Evolutionary conservation across 1,140 invertebrate species (phyloP), one percentile per base, ranked within the genome.

Genomic region (Drosophila subpulchrella): DNA sequence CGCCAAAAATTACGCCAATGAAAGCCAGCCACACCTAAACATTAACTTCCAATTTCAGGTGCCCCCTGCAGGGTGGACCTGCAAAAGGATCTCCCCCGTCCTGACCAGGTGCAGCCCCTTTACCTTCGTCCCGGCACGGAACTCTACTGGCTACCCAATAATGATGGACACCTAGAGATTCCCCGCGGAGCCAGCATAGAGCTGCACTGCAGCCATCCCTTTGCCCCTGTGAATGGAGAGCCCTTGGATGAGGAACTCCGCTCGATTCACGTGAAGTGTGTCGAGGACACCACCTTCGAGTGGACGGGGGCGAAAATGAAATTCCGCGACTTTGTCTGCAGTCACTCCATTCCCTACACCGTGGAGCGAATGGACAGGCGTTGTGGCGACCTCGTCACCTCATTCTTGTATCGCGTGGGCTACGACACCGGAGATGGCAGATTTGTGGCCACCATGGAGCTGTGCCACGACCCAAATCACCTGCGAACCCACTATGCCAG

Each of bases 71-170:
- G 20, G 20, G 38, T 91, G 55, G 75, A 91, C 53, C 48, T 91
- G 17, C 81, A 90, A 47, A 50, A 62, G 27, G 90, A 91, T 36
- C 60, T 91, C 20, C 78, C 90, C 0, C 15, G 13, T 0, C 41
- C 65, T 2, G 70, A 84, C 27, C 32, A 58, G 32, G 27, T 56
- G 12, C 90, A 91, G 46, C 90, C 90, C 17, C 75, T 91, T 0
- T 90, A 91, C 60, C 68, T 91, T 13, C 63, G 36, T 10, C 90
- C 75, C 0, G 34, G 67, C 6, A 75, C 73, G 10, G 50, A 65
- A n/a, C 48, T 46, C 13, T 91, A 89, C 41, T 91, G 86, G 90
- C 59, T 82, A 13, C 90, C 90, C 44, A 85, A 85, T 36, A 50
- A 15, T 1, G 12, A 60, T 0, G 90, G 90, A 3, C 67, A 80